Evolutionary conservation across 2,797 vertebrate genomes (phyloP), one percentile per base, ranked within the genome.

Genomic region (Clamator glandarius): DNA sequence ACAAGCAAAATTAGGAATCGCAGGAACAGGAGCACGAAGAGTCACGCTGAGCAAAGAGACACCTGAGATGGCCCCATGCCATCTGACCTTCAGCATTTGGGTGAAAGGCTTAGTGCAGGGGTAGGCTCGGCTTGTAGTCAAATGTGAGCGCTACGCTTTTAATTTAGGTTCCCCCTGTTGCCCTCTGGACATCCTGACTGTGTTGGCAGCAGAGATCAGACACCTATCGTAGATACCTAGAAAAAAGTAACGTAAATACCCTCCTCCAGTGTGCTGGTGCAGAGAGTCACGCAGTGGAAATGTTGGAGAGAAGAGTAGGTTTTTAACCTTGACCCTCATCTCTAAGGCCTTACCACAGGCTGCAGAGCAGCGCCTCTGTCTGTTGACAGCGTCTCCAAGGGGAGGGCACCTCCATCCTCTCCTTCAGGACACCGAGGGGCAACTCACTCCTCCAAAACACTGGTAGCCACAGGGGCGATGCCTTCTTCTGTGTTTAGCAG

Each of bases 41-140:
- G 72, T 54, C 46, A 15, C 1, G 0, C 51, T 17, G 35, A 46
- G 64, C 26, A 1, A 54, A 46, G 64, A 63, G 85, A 72, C 66
- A 74, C 29, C 66, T 24, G 13, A 84, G 41, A 31, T 0, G 0
- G 36, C 55, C 59, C 63, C 59, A 11, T 1, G 0, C 42, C 23
- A 4, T 59, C 87, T 90, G 91, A 91, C 95, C 87, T 74, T 80
- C 6, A 1, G 61, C 76, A 8, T 87, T 77, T 77, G 35, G 42
- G 73, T 68, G 29, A 46, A 82, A 48, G 5, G 46, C 50, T 55
- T 61, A 48, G n/a, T 64, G n/a, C 63, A 51, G 67, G 51, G 79
- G 35, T 61, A 33, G 39, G 9, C 70, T 33, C 2, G 2, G 63
- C 50, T 59, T 35, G 24, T 14, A 46, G 64, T 16, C 1, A 0